Base-by-base conservation (phyloP, 2,888 invertebrate species). In the Pyrrhia umbra region DNA sequence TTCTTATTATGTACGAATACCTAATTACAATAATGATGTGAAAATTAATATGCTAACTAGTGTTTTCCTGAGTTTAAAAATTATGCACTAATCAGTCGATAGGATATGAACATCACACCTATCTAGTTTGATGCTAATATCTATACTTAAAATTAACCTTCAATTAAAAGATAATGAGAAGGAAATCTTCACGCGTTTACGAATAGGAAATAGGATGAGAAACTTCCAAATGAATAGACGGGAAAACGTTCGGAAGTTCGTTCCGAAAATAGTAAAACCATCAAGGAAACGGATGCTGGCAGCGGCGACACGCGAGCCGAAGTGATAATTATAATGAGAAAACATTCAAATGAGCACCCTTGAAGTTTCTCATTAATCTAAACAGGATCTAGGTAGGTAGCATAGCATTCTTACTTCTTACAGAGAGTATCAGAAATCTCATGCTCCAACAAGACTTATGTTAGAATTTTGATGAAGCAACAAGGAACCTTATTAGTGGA, bases 121-220 rank as follows among this genome's bases (percentile, higher is more conserved):
- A 20, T 10, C 10, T 8, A 57, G 52, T 25, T 47, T 10, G 23
- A 46, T 13, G 13, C 43, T 23, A n/a, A n/a, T n/a, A 58, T 40
- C 21, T 40, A 21, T 69, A 58, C 8, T 42, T 39, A 3, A 34
- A 57, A 46, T 55, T n/a, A 68, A 34, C 68, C 58, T 68, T 68
- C 69, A 74, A 74, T 72, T 63, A 72, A 63, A 58, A 63, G 50
- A 68, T 71, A 73, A 63, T 71, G 23, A 23, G 2, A 43, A 74
- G 46, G 68, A 71, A 74, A 68, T 75, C 49, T 67, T 43, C 13
- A 75, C 50, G 54, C 66, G 39, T 40, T 47, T 16, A 51, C 4
- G 20, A 27, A n/a, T 47, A 59, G 74, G 75, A 70, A 61, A 66
- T 66, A 30, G 54, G 50, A 66, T 70, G 67, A 60, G 68, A 73